These are phyloP conservation scores for Gambusia affinis DNA, from an alignment of 2,113 vertebrate genomes.

Conservation along the genomic window DNA sequence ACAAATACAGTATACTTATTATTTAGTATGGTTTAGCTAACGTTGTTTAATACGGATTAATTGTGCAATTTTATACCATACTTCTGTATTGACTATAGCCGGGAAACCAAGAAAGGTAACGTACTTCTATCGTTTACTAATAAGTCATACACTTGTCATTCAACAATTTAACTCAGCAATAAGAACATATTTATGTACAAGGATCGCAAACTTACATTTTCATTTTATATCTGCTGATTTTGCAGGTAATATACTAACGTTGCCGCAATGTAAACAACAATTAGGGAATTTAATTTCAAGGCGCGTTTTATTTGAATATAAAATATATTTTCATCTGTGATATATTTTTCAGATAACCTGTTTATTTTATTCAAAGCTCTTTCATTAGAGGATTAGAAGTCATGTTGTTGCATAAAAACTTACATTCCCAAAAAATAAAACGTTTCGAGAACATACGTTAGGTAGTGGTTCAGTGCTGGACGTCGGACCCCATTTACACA, in stretches of 20 bases:
- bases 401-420: no score
- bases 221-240: not conserved
- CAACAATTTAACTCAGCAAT: not conserved
- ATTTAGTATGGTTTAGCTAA: conserved; percentile 14
- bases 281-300: not conserved
- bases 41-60: not conserved
- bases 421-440: no score
- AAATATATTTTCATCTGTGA: no score
- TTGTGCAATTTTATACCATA: not conserved
- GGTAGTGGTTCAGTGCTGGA: not conserved
- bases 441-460: no score
- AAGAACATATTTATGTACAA: not conserved
- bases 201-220: not conserved
- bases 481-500: not conserved
- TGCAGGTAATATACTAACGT: not conserved
- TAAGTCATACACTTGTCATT: not conserved
- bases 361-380: no score
- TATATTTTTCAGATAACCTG: no score
- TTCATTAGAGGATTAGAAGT: no score
- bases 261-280: not conserved
- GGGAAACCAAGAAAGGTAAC: conserved; percentile 41
- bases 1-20: no score
- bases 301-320: not conserved
- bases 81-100: not conserved
- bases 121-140: conserved; percentile 10